These are phyloP conservation scores for Mus caroli DNA, from an alignment of 2,797 vertebrate species.

Conservation along the genomic window DNA sequence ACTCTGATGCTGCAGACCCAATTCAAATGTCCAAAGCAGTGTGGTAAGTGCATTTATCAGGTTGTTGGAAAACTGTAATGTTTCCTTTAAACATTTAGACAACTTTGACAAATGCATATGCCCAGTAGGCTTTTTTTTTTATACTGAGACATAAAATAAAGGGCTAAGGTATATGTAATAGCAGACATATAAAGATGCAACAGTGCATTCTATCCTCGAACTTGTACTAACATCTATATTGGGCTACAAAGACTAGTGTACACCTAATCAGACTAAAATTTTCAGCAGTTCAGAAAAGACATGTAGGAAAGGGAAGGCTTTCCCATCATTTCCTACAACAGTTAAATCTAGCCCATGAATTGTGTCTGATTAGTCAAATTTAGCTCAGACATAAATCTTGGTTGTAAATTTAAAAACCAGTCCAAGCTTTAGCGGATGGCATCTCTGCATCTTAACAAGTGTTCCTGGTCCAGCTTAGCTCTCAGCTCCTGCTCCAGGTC, in stretches of 20 bases:
- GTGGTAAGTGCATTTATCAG: neutral
- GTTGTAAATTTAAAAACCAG: constrained; percentile 57
- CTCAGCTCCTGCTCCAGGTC: neutral
- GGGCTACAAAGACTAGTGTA: neutral
- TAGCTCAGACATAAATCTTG: constrained; percentile 54
- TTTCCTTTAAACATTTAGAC: constrained; percentile 22
- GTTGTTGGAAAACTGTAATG: neutral
- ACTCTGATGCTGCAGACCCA: neutral
- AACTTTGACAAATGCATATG: neutral
- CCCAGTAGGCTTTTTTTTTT: constrained; percentile 45
- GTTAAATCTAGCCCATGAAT: constrained; percentile 49
- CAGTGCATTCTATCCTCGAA: neutral
- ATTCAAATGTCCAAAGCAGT: neutral
- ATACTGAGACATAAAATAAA: neutral
- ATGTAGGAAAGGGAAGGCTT: constrained; percentile 22
- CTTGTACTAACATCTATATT: neutral
- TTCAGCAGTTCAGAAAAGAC: constrained; percentile 56
- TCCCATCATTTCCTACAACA: constrained; percentile 12
- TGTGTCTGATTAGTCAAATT: constrained; percentile 54
- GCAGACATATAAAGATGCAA: constrained; percentile 43
- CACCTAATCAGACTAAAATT: neutral
- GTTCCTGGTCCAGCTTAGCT: neutral
- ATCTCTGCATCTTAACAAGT: neutral
- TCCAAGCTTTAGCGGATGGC: neutral
- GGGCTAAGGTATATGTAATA: constrained; percentile 17